Evolutionary conservation across 2,888 invertebrate species (phyloP).

Genomic region (Dioctria linearis): DNA sequence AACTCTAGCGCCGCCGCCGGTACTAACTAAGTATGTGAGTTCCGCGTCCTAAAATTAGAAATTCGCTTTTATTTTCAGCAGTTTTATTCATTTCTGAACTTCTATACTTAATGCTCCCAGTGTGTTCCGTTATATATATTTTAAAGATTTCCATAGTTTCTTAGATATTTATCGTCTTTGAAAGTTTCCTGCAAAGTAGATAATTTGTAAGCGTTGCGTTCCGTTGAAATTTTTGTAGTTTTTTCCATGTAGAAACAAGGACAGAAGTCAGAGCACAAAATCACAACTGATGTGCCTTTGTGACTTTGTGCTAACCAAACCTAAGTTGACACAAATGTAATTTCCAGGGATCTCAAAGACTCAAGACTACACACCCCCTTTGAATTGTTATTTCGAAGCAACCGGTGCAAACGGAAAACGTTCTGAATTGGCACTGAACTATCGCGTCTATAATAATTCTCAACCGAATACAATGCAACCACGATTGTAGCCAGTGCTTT

Average conservation of each 20-base stretch:
- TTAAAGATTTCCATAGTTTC: slow-evolving; percentile 16
- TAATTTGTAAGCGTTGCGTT: not conserved
- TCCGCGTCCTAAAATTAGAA: slow-evolving; percentile 34
- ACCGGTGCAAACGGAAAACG: slow-evolving; percentile 20
- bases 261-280: slow-evolving; percentile 27
- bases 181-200: too few relatives aligned
- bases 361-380: slow-evolving; percentile 9
- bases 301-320: not conserved
- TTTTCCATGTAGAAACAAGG: slow-evolving; percentile 20
- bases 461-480: not conserved
- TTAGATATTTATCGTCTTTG: not conserved
- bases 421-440: slow-evolving; percentile 1
- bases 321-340: slow-evolving; percentile 22
- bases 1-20: too few relatives aligned
- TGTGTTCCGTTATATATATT: not conserved
- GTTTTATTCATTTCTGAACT: slow-evolving; percentile 7
- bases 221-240: not conserved
- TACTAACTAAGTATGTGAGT: not conserved
- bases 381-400: slow-evolving; percentile 1
- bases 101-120: slow-evolving; percentile 9
- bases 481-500: slow-evolving; percentile 36
- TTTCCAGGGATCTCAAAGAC: slow-evolving; percentile 18
- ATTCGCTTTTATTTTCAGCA: slow-evolving; percentile 21
- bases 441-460: slow-evolving; percentile 1
- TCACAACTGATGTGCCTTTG: slow-evolving; percentile 14